A percentile compares a stretch with the other conserved stretches of the same genome.
Conservation (phyloP, 2,888 invertebrate species). For the Apodemia mormo region DNA sequence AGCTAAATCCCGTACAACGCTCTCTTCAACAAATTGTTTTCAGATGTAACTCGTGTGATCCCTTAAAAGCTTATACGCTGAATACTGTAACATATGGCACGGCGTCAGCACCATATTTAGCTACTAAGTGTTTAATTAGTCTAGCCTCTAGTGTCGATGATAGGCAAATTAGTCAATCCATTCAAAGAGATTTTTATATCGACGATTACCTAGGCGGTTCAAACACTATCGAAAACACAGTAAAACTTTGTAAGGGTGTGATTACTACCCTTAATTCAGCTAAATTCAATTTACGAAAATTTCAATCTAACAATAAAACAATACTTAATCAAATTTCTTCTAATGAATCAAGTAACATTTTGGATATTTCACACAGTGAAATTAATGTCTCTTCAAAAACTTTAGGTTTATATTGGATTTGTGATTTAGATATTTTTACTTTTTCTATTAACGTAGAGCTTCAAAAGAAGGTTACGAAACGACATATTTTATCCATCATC, state of each 20-base stretch:
- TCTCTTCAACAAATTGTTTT: constrained; percentile 20
- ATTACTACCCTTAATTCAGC: constrained; percentile 33
- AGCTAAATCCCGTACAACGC: constrained; percentile 13
- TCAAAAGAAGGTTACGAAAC: constrained; percentile 40
- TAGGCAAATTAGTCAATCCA: constrained; percentile 24
- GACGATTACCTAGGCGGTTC: constrained; percentile 39
- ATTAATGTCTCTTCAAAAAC: constrained; percentile 33
- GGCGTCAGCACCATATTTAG: constrained; percentile 39
- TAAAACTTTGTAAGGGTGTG: constrained; percentile 32
- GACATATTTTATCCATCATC: constrained; percentile 36
- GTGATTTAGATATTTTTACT: constrained; percentile 32
- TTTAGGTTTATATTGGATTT: constrained; percentile 41
- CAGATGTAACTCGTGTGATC: constrained; percentile 19
- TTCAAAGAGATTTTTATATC: constrained; percentile 28
- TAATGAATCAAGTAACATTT: constrained; percentile 20
- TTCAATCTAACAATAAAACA: constrained; percentile 36
- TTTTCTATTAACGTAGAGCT: constrained; percentile 35
- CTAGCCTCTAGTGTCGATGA: constrained; percentile 31
- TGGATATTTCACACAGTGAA: constrained; percentile 25
- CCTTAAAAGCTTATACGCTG: constrained; percentile 31
- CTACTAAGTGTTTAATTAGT: constrained; percentile 35
- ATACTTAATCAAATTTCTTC: constrained; percentile 16
- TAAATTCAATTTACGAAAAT: constrained; percentile 38
- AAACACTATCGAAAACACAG: constrained; percentile 23
- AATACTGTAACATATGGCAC: constrained; percentile 41